Evolutionary conservation across 2,797 vertebrate species (phyloP).

Genomic region (Malacoraja senta): DNA sequence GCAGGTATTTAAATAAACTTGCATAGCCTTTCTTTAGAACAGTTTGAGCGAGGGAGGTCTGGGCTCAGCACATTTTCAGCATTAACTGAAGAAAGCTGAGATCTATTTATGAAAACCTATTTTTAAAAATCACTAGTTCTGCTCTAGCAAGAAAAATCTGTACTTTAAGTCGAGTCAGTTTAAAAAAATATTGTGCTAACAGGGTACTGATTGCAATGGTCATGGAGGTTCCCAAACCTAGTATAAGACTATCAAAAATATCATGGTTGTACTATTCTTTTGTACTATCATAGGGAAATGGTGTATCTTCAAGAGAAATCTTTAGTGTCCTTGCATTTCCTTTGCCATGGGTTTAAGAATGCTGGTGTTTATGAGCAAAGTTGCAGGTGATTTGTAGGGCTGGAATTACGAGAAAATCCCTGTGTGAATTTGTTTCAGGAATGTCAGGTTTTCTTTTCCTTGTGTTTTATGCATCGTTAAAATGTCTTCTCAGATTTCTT

Average conservation of each 20-base stretch:
- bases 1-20: conserved; percentile 28
- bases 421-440: not conserved
- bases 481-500: not conserved
- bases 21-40: not conserved
- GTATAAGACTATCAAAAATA: conserved; percentile 42
- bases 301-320: too few relatives aligned
- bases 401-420: not conserved
- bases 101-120: not conserved
- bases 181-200: conserved; percentile 37
- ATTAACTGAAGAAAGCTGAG: not conserved
- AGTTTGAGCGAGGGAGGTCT: not conserved
- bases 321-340: not conserved
- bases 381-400: not conserved
- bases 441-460: not conserved
- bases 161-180: not conserved
- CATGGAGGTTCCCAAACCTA: not conserved
- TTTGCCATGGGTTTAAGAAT: not conserved
- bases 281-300: not conserved
- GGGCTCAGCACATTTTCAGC: not conserved
- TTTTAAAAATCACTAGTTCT: not conserved
- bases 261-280: not conserved
- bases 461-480: not conserved
- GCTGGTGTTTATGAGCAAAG: not conserved
- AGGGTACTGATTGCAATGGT: not conserved
- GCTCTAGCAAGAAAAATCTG: too few relatives aligned